Evolutionary conservation across 1,140 invertebrate species (phyloP), one percentile per base, ranked within the genome.

Genomic region (Euwallacea similis): DNA sequence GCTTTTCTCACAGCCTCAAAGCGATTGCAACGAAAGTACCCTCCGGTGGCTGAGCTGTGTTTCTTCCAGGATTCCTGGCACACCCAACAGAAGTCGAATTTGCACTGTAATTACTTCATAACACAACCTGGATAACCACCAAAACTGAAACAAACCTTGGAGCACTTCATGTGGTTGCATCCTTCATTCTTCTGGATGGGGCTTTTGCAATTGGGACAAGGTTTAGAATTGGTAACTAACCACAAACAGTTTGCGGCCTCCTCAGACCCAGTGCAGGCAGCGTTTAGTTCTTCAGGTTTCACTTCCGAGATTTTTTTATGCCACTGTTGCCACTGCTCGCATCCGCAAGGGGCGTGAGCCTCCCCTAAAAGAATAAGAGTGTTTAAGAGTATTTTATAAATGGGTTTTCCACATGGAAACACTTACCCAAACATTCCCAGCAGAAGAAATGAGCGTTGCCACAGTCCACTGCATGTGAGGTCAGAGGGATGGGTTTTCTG

Each of bases 141-240:
- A 46, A 63, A 63, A 46, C 44, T 63, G 2, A 7, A 44, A 44
- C n/a, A 46, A 81, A 89, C 88, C 83, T 91, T 91, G 15, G 87
- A 89, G 80, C 90, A 92, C 76, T 90, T 90, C 87, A 91, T 91
- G 76, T 91, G 90, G 79, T 92, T 92, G 79, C 90, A 92, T 0
- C 90, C 90, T 81, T 91, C 90, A 79, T 90, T 91, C 77, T 91
- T 91, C 81, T 92, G 89, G 73, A 92, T 91, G 7, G 89, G 89
- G 70, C 87, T 88, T 74, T 88, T 87, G 79, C 90, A 91, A 77
- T 89, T 90, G 10, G 88, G 88, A 81, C 90, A 92, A 8, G 89
- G 87, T 79, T 91, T 92, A 8, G 89, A 91, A 81, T 92, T 89
- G 0, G 89, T 90, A 4, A 91, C 88, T 42, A 91, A 79, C 90